A percentile compares a stretch with the other conserved stretches of the same genome.
phyloP scores from a whole-genome alignment of 2,888 invertebrate genomes.

The Mechanitis messenoides region DNA sequence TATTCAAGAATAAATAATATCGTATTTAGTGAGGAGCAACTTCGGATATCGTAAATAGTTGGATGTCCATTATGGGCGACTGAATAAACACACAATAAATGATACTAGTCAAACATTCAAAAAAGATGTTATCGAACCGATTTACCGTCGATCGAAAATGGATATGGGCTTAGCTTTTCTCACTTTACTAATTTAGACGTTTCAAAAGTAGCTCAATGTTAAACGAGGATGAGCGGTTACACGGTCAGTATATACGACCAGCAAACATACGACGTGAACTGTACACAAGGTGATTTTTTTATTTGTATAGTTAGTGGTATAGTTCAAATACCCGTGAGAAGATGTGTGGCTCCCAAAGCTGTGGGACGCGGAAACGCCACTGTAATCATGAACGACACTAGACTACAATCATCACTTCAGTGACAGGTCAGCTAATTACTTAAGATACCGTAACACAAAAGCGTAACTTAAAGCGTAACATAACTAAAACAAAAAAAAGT shows the following conservation, averaged over 20 bases:
- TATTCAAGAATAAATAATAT: slow-evolving; percentile 52
- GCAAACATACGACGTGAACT: slow-evolving; percentile 72
- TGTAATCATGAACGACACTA: slow-evolving; percentile 67
- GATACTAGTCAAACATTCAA: slow-evolving; percentile 56
- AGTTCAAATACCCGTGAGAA: slow-evolving; percentile 74
- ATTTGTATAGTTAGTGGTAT: slow-evolving; percentile 66
- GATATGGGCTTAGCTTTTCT: slow-evolving; percentile 72
- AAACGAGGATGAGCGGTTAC: slow-evolving; percentile 68
- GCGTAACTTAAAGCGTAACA: neutral
- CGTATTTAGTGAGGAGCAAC: slow-evolving; percentile 52
- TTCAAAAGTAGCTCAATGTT: slow-evolving; percentile 71
- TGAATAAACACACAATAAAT: slow-evolving; percentile 65
- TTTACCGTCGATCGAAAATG: slow-evolving; percentile 66
- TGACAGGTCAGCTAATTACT: slow-evolving; percentile 48
- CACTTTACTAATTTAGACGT: slow-evolving; percentile 74
- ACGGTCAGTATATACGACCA: slow-evolving; percentile 47
- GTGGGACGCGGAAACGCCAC: slow-evolving; percentile 34
- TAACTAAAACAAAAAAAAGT: neutral
- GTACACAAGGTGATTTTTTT: slow-evolving; percentile 72
- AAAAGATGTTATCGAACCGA: slow-evolving; percentile 68
- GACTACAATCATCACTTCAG: slow-evolving; percentile 49
- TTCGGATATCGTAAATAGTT: slow-evolving; percentile 55
- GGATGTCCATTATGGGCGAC: slow-evolving; percentile 56
- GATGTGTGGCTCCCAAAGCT: slow-evolving; percentile 44
- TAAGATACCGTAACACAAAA: neutral